phyloP scores from a whole-genome alignment of 2,113 vertebrate genomes.

The Nothobranchius kuhntae region DNA sequence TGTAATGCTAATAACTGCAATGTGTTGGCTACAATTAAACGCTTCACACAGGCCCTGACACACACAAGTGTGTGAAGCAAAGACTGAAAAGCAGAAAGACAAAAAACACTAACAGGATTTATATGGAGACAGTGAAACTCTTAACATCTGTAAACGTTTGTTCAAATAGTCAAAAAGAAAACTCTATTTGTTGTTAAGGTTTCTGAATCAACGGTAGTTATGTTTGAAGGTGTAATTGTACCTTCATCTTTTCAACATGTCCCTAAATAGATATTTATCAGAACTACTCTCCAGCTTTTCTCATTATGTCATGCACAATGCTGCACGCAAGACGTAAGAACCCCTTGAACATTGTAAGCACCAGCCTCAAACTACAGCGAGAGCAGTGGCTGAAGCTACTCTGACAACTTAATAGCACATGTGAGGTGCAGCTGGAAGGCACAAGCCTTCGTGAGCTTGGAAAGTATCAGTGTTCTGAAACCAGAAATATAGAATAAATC shows the following conservation, averaged over 20 bases:
- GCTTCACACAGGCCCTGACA: constrained; percentile 48
- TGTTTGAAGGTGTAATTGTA: no score
- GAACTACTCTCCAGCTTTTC: constrained; percentile 10
- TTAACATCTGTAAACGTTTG: not conserved
- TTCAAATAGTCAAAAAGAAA: not conserved
- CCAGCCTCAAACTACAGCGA: constrained; percentile 40
- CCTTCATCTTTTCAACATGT: constrained; percentile 3
- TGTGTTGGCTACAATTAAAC: constrained; percentile 76
- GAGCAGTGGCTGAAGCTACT: constrained; percentile 50
- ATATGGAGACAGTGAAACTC: not conserved
- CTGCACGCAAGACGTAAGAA: constrained; percentile 50
- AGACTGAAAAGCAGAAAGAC: no score
- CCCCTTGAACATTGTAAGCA: constrained; percentile 43
- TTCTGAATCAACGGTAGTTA: no score
- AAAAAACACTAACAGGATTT: no score
- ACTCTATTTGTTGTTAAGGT: no score
- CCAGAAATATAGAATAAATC: constrained; percentile 61
- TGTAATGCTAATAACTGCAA: constrained; percentile 79
- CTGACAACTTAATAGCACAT: constrained; percentile 69
- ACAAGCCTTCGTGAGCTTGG: constrained; percentile 49
- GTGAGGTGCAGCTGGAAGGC: constrained; percentile 65
- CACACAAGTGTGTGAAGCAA: constrained; percentile 11
- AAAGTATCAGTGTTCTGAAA: constrained; percentile 54
- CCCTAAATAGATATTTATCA: constrained; percentile 11
- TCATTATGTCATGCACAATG: constrained; percentile 35